A percentile compares a stretch with the other conserved stretches of the same genome.
Conservation (phyloP, 1,140 invertebrate genomes). For the Helicorthomorpha holstii region DNA sequence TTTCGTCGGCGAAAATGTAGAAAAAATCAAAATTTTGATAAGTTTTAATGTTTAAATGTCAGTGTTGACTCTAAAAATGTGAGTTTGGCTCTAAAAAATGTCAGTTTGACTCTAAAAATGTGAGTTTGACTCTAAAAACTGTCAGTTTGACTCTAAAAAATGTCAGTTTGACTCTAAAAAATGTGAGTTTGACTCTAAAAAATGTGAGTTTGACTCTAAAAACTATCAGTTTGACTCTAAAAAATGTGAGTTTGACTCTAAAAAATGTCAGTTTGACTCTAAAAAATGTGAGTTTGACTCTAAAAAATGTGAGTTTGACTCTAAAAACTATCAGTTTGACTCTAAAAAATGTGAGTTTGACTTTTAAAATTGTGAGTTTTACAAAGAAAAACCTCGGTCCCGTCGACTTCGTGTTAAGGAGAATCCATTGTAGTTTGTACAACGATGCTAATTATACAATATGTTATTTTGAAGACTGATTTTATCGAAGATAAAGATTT, state of each 20-base stretch:
- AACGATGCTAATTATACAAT: not conserved
- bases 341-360: too few relatives aligned
- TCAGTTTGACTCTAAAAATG: not conserved
- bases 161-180: not conserved
- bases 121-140: too few relatives aligned
- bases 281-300: not conserved
- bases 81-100: not conserved
- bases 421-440: not conserved
- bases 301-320: too few relatives aligned
- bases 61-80: too few relatives aligned
- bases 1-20: too few relatives aligned
- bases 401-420: too few relatives aligned
- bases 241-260: not conserved
- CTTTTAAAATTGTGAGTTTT: too few relatives aligned
- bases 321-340: too few relatives aligned
- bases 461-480: conserved; percentile 9
- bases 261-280: not conserved
- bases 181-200: not conserved
- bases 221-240: too few relatives aligned
- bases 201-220: not conserved
- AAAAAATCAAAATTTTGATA: too few relatives aligned
- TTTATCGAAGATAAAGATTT: conserved; percentile 12
- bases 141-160: not conserved
- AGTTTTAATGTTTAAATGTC: too few relatives aligned
- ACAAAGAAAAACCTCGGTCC: too few relatives aligned